A percentile compares a stretch with the other conserved stretches of the same genome.
These are phyloP conservation scores for Accipiter cooperii DNA, from an alignment of 2,113 vertebrate genomes.

Conservation along the genomic window DNA sequence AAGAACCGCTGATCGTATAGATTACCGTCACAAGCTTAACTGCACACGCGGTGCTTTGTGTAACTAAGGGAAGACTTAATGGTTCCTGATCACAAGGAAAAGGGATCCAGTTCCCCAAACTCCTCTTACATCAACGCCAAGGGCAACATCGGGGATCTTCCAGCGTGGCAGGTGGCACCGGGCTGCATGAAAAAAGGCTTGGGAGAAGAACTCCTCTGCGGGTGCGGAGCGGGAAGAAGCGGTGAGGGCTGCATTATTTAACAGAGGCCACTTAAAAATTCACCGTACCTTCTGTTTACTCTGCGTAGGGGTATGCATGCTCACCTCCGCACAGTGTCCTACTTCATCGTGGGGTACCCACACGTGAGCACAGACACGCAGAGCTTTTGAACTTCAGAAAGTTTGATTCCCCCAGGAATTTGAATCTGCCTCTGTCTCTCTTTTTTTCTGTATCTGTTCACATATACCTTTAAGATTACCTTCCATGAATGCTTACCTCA, in stretches of 20 bases:
- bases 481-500: background rate
- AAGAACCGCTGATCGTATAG: background rate
- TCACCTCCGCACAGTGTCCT: background rate
- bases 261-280: background rate
- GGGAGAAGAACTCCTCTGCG: background rate
- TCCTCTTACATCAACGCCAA: background rate
- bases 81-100: background rate
- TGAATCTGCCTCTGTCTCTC: background rate
- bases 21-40: background rate
- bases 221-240: background rate
- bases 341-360: background rate
- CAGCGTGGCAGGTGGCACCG: background rate
- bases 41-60: background rate
- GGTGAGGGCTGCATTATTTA: background rate
- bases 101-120: background rate
- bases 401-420: background rate
- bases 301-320: background rate
- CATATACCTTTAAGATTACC: fast-evolving
- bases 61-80: background rate
- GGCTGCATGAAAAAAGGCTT: background rate
- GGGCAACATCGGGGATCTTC: background rate
- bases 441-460: background rate
- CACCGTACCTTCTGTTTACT: background rate
- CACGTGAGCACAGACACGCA: background rate
- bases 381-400: background rate